Evolutionary conservation across 2,113 vertebrate species (phyloP).

Genomic region (Crotophaga sulcirostris): DNA sequence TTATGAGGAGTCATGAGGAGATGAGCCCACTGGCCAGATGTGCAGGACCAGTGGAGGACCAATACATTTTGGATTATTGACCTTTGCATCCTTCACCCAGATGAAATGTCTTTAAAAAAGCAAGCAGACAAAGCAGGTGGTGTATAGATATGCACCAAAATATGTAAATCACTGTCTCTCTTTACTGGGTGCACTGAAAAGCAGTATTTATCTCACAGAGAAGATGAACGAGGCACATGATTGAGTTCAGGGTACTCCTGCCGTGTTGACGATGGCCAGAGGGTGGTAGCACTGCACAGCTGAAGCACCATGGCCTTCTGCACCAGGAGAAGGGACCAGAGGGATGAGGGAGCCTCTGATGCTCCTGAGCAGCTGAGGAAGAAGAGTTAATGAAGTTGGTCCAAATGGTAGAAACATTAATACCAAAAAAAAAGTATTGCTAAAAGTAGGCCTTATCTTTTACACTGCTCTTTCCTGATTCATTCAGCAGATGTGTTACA

Average conservation of each 20-base stretch:
- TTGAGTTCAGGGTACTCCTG: background rate
- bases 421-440: background rate
- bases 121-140: background rate
- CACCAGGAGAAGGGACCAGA: background rate
- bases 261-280: background rate
- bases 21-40: background rate
- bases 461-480: background rate
- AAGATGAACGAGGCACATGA: fast-evolving
- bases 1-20: background rate
- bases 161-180: background rate
- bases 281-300: conserved; percentile 46
- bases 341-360: background rate
- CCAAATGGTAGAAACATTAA: background rate
- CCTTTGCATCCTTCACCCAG: background rate
- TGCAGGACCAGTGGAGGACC: fast-evolving
- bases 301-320: background rate
- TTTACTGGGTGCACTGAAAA: background rate
- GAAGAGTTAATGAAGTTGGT: background rate
- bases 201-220: background rate
- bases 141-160: background rate
- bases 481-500: background rate
- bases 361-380: background rate
- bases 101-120: background rate
- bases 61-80: background rate
- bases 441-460: background rate